Evolutionary conservation across 1,140 invertebrate genomes (phyloP).

Genomic region (Frieseomelitta varia): DNA sequence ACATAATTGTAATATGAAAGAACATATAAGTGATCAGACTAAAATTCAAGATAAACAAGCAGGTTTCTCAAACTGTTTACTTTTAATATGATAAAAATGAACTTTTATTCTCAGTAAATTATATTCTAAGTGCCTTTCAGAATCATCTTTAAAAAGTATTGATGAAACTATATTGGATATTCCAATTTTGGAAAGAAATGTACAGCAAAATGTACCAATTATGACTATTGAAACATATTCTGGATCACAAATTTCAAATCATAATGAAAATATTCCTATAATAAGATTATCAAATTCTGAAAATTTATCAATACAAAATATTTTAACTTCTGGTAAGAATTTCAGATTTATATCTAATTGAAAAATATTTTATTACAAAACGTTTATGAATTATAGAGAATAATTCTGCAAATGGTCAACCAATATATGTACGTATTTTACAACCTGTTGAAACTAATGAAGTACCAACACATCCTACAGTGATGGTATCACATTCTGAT

Average conservation of each 20-base stretch:
- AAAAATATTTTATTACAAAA: not conserved
- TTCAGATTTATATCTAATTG: not conserved
- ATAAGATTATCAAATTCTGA: conserved; percentile 53
- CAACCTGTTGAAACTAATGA: conserved; percentile 54
- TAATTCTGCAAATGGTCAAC: conserved; percentile 22
- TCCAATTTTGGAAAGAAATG: conserved; percentile 23
- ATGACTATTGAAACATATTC: conserved; percentile 44
- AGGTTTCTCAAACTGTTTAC: not conserved
- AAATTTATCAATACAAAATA: conserved; percentile 53
- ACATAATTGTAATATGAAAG: conserved; percentile 51
- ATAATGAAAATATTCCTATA: conserved; percentile 55
- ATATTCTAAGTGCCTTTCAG: conserved; percentile 36
- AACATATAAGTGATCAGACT: conserved; percentile 2
- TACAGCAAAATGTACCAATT: conserved; percentile 32
- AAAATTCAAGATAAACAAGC: conserved; percentile 18
- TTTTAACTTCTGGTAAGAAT: conserved; percentile 56
- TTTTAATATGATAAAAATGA: not conserved
- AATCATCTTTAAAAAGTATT: conserved; percentile 15
- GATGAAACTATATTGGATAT: conserved; percentile 19
- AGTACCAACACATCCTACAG: conserved; percentile 19
- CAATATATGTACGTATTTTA: conserved; percentile 60
- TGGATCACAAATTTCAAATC: conserved; percentile 39
- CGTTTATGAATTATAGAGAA: conserved; percentile 41
- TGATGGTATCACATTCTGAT: conserved; percentile 35
- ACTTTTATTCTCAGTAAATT: not conserved